Evolutionary conservation across 2,797 vertebrate species (phyloP).

Genomic region (Simalia tracyae): DNA sequence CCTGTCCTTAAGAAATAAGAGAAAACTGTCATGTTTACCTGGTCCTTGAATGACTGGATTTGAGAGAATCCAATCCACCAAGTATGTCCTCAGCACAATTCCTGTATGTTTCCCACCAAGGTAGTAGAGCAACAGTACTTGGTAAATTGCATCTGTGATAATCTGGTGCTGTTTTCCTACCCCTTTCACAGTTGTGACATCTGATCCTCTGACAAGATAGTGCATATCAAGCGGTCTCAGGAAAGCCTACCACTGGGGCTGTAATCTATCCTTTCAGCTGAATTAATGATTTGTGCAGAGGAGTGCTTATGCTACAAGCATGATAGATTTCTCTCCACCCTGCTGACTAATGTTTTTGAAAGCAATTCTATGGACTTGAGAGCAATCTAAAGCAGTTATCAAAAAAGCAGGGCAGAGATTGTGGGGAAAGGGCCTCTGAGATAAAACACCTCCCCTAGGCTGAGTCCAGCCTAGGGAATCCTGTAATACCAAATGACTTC

Average conservation of each 20-base stretch:
- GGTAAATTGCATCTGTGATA: not conserved
- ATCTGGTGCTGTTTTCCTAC: conserved; percentile 3
- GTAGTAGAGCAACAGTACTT: not conserved
- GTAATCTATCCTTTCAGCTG: conserved; percentile 63
- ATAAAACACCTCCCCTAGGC: conserved; percentile 44
- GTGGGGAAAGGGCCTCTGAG: not conserved
- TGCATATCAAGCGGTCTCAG: conserved; percentile 12
- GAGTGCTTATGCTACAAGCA: conserved; percentile 19
- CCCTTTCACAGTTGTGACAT: conserved; percentile 18
- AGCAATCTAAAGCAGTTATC: conserved; percentile 36
- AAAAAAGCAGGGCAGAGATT: conserved; percentile 21
- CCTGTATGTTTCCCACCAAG: not conserved
- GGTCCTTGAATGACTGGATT: not conserved
- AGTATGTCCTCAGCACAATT: not conserved
- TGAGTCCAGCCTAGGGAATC: conserved; percentile 9
- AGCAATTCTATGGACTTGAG: conserved; percentile 33
- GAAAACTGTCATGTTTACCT: not conserved
- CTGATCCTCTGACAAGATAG: not conserved
- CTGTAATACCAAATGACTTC: conserved; percentile 60
- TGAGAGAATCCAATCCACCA: not conserved
- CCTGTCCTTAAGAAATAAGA: not conserved
- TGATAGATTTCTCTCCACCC: conserved; percentile 64
- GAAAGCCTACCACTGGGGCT: not conserved
- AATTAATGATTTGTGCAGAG: conserved; percentile 61
- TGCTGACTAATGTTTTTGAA: conserved; percentile 52